Evolutionary conservation across 2,113 vertebrate genomes (phyloP).

Genomic region (Neolamprologus fasciatus): DNA sequence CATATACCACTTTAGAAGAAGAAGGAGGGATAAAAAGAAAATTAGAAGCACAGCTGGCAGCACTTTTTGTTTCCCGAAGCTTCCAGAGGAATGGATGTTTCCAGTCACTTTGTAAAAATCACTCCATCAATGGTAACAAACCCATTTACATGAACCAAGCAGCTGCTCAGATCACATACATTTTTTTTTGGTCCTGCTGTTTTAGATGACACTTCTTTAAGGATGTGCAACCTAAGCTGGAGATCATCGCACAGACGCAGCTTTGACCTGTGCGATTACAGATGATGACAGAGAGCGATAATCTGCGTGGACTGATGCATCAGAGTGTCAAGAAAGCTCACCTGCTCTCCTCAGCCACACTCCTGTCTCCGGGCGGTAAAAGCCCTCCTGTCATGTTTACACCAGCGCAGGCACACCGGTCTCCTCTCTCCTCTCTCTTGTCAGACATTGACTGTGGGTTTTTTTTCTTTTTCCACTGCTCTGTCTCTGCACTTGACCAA

Average conservation of each 20-base stretch:
- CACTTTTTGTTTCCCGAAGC: not conserved
- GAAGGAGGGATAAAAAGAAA: not conserved
- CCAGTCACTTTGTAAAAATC: not conserved
- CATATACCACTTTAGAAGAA: not conserved
- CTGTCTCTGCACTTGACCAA: slow-evolving; percentile 55
- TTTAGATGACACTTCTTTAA: not conserved
- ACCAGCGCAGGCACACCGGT: not conserved
- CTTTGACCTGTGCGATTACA: not conserved
- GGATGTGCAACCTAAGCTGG: not conserved
- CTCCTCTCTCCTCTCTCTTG: not conserved
- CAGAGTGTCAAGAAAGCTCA: slow-evolving; percentile 22
- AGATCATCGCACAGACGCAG: not conserved
- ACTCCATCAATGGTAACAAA: not conserved
- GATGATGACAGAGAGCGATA: not conserved
- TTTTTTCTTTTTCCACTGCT: slow-evolving; percentile 21
- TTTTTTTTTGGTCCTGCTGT: not conserved
- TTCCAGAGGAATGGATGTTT: not conserved
- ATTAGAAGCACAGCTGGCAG: not conserved
- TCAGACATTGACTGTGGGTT: not conserved
- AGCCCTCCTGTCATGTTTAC: slow-evolving; percentile 27
- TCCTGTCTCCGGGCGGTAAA: slow-evolving; percentile 3
- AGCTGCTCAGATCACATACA: not conserved
- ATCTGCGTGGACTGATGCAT: not conserved
- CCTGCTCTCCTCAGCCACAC: slow-evolving; percentile 10
- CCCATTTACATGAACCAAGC: not conserved